Base-by-base conservation (phyloP, 2,888 invertebrate genomes). In the Macaria notata region DNA sequence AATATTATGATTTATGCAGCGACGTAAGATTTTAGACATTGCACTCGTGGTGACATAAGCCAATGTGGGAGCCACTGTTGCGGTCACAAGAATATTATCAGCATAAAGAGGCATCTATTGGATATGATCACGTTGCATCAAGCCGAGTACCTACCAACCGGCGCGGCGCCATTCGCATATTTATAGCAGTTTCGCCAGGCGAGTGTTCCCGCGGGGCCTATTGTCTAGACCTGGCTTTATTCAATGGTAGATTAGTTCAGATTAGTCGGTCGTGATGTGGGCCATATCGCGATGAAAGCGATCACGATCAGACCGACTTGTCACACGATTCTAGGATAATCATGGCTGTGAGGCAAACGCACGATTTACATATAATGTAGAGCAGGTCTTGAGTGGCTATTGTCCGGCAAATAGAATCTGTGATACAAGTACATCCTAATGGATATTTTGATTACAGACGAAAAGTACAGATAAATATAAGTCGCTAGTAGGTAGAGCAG, bases 261-360 rank as follows among this genome's bases (percentile, higher is more conserved):
- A 79, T 79, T 76, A 78, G 63, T 62, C 66, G 61, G 66, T 83
- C 83, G 83, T 83, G 82, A 82, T 75, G 76, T 75, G 73, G 72
- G 59, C 68, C 76, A 71, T 83, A 86, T 83, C 86, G 71, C 73
- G 83, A 84, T 86, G 84, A 84, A 86, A 86, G 82, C 81, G 66
- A 81, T 79, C 85, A 86, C 85, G 86, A 83, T 72, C 70, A 65
- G 70, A 75, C 72, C 73, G 69, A 60, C 69, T 68, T 73, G 79
- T 78, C 77, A 76, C 79, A 79, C 73, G 76, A 77, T 66, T 62
- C 70, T 65, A 42, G 63, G 69, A 71, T 70, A 61, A 69, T 72
- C 73, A 72, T 69, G 71, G 75, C 64, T 56, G 65, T 54, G 54
- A 54, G 58, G 62, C 51, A 46, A 46, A 53, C 56, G 52, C 49